Base-by-base conservation (phyloP, 2,113 vertebrate genomes). In the human (Homo sapiens) region DNA sequence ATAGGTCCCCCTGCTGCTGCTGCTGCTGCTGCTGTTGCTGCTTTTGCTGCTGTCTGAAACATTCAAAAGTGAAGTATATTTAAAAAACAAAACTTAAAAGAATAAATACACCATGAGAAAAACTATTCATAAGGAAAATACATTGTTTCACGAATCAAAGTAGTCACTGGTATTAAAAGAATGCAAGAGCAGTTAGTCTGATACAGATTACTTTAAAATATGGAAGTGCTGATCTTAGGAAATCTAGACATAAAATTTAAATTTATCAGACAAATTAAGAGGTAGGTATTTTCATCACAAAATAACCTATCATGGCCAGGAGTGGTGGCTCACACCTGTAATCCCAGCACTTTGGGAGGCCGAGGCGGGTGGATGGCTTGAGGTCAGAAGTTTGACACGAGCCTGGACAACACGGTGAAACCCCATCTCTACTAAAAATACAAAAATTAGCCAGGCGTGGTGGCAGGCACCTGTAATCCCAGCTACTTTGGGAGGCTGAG, bases 31-130 rank as follows among this genome's bases (percentile, higher is more conserved):
- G 92, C 64, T 92, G 66, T 2, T 97, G 94, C 50, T 85, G 94
- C 17, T 95, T 76, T 50, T 98, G 98, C 50, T 98, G 98, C 81
- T 98, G 98, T 87, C 99, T 99, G 90, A 66, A 99, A 98, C 75
- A 66, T 14, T 89, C 30, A 90, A 82, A 97, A 43, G 59, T 66
- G 27, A 97, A 64, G 35, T 0, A 86, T 6, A 17, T 97, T 95
- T 84, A 12, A 87, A 1, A 59, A 43, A 35, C 8, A 96, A 84
- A 27, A 82, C 48, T 90, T 64, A 64, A 30, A 91, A 80, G 45
- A 30, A 88, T 81, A 87, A 93, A 79, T 22, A 66, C 0, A 13
- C 52, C 66, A 82, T 0, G 57, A 90, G 59, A 95, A 88, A 85
- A 55, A 93, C 14, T 70, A 93, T 40, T 84, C 52, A 55, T 6